phyloP scores from a whole-genome alignment of 2,113 vertebrate species.

The Ardeotis arabs region DNA sequence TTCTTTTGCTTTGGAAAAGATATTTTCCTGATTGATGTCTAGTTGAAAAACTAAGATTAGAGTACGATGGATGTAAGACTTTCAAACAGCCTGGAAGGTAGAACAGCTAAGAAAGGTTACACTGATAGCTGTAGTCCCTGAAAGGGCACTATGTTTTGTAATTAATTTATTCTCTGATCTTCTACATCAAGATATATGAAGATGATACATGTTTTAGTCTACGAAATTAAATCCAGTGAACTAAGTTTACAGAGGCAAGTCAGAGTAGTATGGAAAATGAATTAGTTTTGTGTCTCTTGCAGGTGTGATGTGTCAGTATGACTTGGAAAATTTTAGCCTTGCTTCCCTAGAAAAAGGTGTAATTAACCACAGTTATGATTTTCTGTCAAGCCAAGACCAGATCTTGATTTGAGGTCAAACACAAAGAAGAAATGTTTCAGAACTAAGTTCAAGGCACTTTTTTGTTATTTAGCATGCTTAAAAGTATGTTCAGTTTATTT shows the following conservation, averaged over 20 bases:
- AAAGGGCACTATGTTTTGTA: background rate
- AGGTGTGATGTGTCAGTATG: accelerated
- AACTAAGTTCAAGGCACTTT: background rate
- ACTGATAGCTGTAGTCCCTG: background rate
- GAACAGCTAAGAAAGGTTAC: background rate
- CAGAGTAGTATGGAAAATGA: background rate
- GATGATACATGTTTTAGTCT: background rate
- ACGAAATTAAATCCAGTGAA: background rate
- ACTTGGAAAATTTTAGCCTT: background rate
- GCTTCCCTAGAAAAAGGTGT: background rate
- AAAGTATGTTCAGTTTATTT: background rate
- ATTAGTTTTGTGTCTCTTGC: background rate
- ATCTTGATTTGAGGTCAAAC: background rate
- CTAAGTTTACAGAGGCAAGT: background rate
- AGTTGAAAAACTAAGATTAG: background rate
- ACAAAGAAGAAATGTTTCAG: background rate
- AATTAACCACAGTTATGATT: background rate
- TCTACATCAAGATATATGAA: background rate
- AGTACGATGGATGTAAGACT: background rate
- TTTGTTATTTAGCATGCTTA: background rate
- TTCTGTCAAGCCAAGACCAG: background rate
- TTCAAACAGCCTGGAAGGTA: background rate
- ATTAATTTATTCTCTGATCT: background rate
- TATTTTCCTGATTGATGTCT: background rate
- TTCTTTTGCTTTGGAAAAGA: background rate